Percentiles rank a stretch among this genome's conserved stretches.
phyloP scores from a whole-genome alignment of 2,888 invertebrate genomes.

The Oligia latruncula region DNA sequence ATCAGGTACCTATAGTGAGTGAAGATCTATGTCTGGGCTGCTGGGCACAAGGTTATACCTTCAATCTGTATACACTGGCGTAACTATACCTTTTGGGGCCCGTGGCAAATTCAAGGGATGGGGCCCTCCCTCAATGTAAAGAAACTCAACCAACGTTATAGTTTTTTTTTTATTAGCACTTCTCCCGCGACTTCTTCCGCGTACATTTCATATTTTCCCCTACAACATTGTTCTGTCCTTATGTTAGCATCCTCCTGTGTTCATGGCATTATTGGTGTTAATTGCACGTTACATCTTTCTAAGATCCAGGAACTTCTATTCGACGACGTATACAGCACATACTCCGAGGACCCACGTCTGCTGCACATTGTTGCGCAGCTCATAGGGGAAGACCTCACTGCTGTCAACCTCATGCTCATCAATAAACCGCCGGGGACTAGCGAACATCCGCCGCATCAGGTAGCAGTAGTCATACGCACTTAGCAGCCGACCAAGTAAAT shows the following conservation, averaged over 20 bases:
- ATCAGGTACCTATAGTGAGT: not conserved
- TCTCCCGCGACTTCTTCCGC: too few species aligned
- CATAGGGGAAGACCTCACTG: constrained; percentile 93
- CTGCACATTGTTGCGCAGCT: constrained; percentile 93
- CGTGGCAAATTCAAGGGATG: too few species aligned
- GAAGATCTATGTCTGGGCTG: not conserved
- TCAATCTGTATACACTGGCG: not conserved
- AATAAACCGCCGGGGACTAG: constrained; percentile 95
- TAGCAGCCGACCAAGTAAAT: not conserved
- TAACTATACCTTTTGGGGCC: too few species aligned
- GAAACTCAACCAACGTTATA: too few species aligned
- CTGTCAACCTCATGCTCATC: constrained; percentile 96
- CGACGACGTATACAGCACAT: constrained; percentile 93
- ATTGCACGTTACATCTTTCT: constrained; percentile 2
- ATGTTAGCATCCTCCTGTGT: too few species aligned
- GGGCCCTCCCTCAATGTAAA: too few species aligned
- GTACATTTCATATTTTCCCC: too few species aligned
- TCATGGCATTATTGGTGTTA: not conserved
- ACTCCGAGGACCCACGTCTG: constrained; percentile 91
- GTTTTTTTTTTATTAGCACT: too few species aligned
- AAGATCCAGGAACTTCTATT: constrained; percentile 93
- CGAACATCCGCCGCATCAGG: constrained; percentile 93
- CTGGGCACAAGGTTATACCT: not conserved
- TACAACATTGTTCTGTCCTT: too few species aligned
- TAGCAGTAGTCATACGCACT: too few species aligned